Evolutionary conservation across 2,113 vertebrate species (phyloP).

Genomic region (Prunella fulvescens): DNA sequence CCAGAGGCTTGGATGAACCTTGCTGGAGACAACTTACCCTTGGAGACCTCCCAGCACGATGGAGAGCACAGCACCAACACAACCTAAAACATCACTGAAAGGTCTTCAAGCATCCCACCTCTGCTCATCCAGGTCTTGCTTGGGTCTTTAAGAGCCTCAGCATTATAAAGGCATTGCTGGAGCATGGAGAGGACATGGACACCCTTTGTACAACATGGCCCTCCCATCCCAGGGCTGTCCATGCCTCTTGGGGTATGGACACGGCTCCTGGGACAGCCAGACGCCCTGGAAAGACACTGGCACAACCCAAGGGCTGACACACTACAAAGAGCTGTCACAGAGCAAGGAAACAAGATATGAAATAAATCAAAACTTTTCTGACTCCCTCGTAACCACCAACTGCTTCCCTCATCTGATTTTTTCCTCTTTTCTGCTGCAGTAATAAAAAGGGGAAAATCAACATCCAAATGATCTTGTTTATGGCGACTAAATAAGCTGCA

Average conservation of each 20-base stretch:
- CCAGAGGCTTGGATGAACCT: background rate
- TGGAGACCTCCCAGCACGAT: background rate
- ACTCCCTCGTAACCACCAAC: slow-evolving; percentile 33
- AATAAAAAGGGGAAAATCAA: slow-evolving; percentile 82
- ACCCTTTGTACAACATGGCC: background rate
- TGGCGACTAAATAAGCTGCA: slow-evolving; percentile 81
- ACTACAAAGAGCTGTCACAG: background rate
- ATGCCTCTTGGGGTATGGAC: rapidly evolving
- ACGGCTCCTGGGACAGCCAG: rapidly evolving
- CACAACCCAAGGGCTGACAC: rapidly evolving
- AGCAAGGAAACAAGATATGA: background rate
- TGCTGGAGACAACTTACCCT: background rate
- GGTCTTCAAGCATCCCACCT: background rate
- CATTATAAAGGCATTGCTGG: background rate
- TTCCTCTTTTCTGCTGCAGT: slow-evolving; percentile 61
- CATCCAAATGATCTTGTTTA: slow-evolving; percentile 85
- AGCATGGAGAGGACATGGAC: background rate
- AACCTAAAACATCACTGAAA: background rate
- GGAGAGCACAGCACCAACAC: background rate
- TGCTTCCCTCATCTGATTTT: slow-evolving; percentile 43
- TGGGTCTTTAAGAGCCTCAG: background rate
- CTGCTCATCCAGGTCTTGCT: background rate
- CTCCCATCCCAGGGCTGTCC: background rate
- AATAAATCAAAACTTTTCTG: slow-evolving; percentile 50
- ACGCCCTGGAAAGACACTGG: background rate